Evolutionary conservation across 2,797 vertebrate species (phyloP).

Genomic region (Danio choprae): DNA sequence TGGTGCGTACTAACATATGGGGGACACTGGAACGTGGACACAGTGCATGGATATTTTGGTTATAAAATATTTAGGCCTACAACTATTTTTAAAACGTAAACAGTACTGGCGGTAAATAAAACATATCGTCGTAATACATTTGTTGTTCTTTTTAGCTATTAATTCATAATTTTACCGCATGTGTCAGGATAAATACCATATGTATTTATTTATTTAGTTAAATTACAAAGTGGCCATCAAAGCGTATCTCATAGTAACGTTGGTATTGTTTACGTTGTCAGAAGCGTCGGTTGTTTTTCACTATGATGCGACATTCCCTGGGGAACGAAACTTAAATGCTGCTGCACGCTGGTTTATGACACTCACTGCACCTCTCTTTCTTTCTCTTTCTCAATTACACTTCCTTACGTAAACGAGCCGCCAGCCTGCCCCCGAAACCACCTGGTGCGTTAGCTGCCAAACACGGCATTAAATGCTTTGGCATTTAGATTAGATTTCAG

Average conservation of each 20-base stretch:
- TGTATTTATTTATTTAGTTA: background rate
- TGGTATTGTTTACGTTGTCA: background rate
- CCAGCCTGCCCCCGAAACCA: conserved; percentile 1
- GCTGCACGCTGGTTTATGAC: background rate
- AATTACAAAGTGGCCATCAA: background rate
- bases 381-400: background rate
- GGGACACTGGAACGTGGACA: background rate
- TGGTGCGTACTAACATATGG: background rate
- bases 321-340: conserved; percentile 31
- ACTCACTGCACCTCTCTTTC: background rate
- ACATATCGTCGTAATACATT: background rate
- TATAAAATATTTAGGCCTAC: background rate
- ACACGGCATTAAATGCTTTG: background rate
- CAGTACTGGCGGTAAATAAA: background rate
- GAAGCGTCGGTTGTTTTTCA: background rate
- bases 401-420: conserved; percentile 12
- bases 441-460: background rate
- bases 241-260: background rate
- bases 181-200: background rate
- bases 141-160: background rate
- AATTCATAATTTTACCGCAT: background rate
- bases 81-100: background rate
- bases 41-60: background rate
- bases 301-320: background rate
- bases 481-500: conserved; percentile 10